These are phyloP conservation scores for Siniperca scherzeri DNA, from an alignment of 2,797 vertebrate species.

Conservation along the genomic window DNA sequence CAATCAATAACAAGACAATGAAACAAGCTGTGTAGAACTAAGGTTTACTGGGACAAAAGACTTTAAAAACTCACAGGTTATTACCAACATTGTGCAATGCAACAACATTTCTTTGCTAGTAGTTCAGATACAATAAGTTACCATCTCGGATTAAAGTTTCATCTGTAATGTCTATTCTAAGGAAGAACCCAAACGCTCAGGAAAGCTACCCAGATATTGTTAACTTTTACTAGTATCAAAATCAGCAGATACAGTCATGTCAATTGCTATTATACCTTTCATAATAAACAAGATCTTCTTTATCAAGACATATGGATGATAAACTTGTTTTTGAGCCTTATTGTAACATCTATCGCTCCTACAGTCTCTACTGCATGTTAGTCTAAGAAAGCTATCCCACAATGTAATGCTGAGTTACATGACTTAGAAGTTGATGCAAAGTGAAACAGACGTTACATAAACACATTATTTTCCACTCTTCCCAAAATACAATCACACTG, in stretches of 20 bases:
- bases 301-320: slow-evolving; percentile 49
- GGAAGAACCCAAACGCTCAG: slow-evolving; percentile 44
- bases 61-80: slow-evolving; percentile 75
- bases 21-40: slow-evolving; percentile 59
- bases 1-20: slow-evolving; percentile 42
- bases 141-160: slow-evolving; percentile 54
- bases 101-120: slow-evolving; percentile 61
- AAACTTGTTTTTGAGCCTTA: slow-evolving; percentile 41
- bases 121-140: slow-evolving; percentile 61
- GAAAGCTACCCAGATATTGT: slow-evolving; percentile 61
- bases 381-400: slow-evolving; percentile 55
- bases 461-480: slow-evolving; percentile 36
- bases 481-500: slow-evolving; percentile 55
- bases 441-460: slow-evolving; percentile 61
- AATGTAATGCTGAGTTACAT: slow-evolving; percentile 48
- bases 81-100: slow-evolving; percentile 67
- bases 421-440: slow-evolving; percentile 58
- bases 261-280: slow-evolving; percentile 63
- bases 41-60: slow-evolving; percentile 76
- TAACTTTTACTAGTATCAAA: slow-evolving; percentile 73
- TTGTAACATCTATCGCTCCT: slow-evolving; percentile 47
- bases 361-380: slow-evolving; percentile 52
- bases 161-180: slow-evolving; percentile 62
- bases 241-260: slow-evolving; percentile 65
- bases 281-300: slow-evolving; percentile 45